Evolutionary conservation across 2,797 vertebrate genomes (phyloP).

Genomic region (Pempheris klunzingeri): DNA sequence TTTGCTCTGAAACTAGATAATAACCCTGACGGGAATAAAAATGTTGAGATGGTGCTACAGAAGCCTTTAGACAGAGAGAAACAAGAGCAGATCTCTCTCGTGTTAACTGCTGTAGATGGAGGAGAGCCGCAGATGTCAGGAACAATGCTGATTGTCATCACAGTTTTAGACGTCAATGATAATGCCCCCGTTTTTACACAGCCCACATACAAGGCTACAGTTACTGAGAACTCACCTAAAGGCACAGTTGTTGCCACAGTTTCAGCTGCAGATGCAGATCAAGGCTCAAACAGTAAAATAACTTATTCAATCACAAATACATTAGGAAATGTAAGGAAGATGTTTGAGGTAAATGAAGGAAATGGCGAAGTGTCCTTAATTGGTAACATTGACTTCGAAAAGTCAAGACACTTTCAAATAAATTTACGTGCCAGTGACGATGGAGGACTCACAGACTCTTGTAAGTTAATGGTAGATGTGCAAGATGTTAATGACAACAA

Average conservation of each 20-base stretch:
- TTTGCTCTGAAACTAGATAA: slow-evolving; percentile 73
- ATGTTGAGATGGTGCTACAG: slow-evolving; percentile 76
- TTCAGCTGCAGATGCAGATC: slow-evolving; percentile 78
- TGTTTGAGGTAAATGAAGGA: slow-evolving; percentile 39
- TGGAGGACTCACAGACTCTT: slow-evolving; percentile 72
- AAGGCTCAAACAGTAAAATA: slow-evolving; percentile 74
- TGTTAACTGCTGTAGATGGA: slow-evolving; percentile 81
- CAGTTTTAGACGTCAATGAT: slow-evolving; percentile 82
- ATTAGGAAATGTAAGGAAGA: neutral
- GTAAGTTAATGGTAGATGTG: slow-evolving; percentile 78
- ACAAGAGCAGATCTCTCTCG: slow-evolving; percentile 62
- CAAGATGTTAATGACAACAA: slow-evolving; percentile 86
- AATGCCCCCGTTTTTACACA: slow-evolving; percentile 81
- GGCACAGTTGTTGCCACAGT: slow-evolving; percentile 73
- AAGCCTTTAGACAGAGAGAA: slow-evolving; percentile 81
- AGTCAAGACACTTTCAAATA: slow-evolving; percentile 65
- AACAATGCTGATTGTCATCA: slow-evolving; percentile 74
- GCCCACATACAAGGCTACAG: slow-evolving; percentile 69
- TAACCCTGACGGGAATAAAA: slow-evolving; percentile 70
- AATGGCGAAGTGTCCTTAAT: slow-evolving; percentile 40
- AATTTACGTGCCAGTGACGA: slow-evolving; percentile 79
- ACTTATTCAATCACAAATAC: slow-evolving; percentile 62
- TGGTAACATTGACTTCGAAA: slow-evolving; percentile 65
- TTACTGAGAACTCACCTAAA: slow-evolving; percentile 73
- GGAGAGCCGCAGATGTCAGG: slow-evolving; percentile 77